A percentile compares a stretch with the other conserved stretches of the same genome.
These are phyloP conservation scores for Metacarcinus magister DNA, from an alignment of 2,888 invertebrate genomes.

Conservation along the genomic window DNA sequence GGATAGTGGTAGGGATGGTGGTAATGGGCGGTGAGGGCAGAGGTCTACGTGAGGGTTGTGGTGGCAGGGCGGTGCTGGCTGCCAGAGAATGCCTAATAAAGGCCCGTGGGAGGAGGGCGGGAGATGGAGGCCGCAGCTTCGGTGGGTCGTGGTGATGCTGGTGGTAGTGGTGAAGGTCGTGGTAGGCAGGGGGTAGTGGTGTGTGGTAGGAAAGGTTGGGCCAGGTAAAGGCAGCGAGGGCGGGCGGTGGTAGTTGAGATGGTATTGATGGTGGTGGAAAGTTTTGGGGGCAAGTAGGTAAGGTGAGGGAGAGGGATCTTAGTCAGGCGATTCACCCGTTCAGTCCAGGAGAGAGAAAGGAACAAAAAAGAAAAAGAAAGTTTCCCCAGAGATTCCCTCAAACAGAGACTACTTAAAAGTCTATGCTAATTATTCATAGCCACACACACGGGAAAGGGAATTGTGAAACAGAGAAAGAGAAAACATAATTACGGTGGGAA, in stretches of 20 bases:
- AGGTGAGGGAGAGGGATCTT: not conserved
- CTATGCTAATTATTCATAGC: slow-evolving; percentile 36
- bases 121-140: slow-evolving; percentile 12
- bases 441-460: not conserved
- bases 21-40: slow-evolving; percentile 11
- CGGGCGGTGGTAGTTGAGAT: slow-evolving; percentile 19
- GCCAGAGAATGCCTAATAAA: slow-evolving; percentile 27
- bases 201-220: slow-evolving; percentile 13
- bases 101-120: not conserved
- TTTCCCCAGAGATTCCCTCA: not conserved
- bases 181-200: slow-evolving; percentile 27
- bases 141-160: not conserved
- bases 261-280: slow-evolving; percentile 37
- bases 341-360: not conserved
- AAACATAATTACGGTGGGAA: not conserved
- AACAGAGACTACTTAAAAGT: slow-evolving; percentile 15
- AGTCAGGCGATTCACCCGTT: slow-evolving; percentile 37
- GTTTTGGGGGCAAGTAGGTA: slow-evolving; percentile 11
- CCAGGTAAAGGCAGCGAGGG: slow-evolving; percentile 38
- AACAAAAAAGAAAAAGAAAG: not conserved
- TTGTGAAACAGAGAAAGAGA: not conserved
- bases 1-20: not conserved
- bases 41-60: slow-evolving; percentile 36
- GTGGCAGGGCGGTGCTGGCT: slow-evolving; percentile 16
- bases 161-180: slow-evolving; percentile 21